Percentiles rank a stretch among this genome's conserved stretches.
Conservation (phyloP, 2,888 invertebrate species). For the Gari tellinella region DNA sequence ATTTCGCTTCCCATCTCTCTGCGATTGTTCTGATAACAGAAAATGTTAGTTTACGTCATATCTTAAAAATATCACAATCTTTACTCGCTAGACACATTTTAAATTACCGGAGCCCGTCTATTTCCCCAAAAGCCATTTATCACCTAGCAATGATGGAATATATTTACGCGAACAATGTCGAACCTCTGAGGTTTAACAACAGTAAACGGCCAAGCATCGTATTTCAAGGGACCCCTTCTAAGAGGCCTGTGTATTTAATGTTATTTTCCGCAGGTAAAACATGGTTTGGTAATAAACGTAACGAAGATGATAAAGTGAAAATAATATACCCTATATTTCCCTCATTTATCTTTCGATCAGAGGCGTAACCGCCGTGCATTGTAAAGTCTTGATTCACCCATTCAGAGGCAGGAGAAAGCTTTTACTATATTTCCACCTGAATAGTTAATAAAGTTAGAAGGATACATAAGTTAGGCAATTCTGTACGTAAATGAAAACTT, state of each 20-base stretch:
- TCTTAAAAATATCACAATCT: constrained; percentile 2
- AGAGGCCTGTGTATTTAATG: constrained; percentile 14
- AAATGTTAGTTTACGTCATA: background rate
- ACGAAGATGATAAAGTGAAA: background rate
- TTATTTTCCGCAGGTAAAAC: constrained; percentile 9
- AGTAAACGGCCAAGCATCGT: constrained; percentile 9
- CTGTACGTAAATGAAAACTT: no score
- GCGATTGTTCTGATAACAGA: constrained; percentile 1
- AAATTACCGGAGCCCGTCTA: background rate
- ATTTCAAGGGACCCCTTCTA: constrained; percentile 24
- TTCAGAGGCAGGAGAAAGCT: no score
- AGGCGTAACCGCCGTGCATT: background rate
- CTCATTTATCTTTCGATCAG: background rate
- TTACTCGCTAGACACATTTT: constrained; percentile 1
- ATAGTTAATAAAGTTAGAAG: no score
- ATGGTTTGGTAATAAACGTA: constrained; percentile 1
- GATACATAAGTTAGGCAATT: no score
- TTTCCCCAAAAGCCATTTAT: constrained; percentile 1
- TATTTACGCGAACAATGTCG: constrained; percentile 7
- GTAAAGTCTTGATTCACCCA: no score
- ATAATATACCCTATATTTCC: constrained; percentile 1
- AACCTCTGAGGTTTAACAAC: constrained; percentile 10
- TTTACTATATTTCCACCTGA: no score
- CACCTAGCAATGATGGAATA: constrained; percentile 3
- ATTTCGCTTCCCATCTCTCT: background rate